Conservation (phyloP, 2,113 vertebrate species). For the Syrrhaptes paradoxus region DNA sequence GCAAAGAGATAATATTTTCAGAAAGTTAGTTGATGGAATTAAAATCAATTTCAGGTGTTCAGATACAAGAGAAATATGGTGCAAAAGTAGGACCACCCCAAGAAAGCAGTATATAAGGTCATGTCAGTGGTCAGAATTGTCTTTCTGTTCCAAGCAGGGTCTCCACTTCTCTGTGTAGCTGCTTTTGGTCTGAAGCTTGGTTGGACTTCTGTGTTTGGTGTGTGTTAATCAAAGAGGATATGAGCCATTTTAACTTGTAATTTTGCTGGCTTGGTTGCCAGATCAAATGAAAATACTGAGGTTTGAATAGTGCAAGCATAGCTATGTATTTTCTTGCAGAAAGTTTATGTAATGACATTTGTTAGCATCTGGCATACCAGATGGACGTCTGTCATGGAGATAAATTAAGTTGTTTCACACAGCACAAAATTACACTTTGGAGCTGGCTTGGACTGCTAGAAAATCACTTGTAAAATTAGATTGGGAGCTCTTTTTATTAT, state of each 20-base stretch:
- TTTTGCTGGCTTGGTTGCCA: neutral
- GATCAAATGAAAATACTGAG: neutral
- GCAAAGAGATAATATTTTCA: neutral
- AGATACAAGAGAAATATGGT: neutral
- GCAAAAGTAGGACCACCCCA: neutral
- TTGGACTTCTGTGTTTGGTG: neutral
- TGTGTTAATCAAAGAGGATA: neutral
- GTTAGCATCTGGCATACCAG: neutral
- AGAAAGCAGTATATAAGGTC: neutral
- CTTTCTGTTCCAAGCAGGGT: neutral
- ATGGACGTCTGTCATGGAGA: neutral
- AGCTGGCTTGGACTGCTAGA: neutral
- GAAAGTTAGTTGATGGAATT: neutral
- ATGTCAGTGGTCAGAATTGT: neutral
- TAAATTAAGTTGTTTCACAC: neutral
- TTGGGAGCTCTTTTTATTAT: neutral
- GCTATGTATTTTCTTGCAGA: neutral
- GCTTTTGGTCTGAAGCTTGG: neutral
- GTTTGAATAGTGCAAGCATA: neutral
- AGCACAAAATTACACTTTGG: neutral
- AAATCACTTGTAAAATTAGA: neutral
- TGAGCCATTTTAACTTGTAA: neutral
- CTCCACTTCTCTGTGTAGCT: accelerated
- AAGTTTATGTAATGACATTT: neutral
- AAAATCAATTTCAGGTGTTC: neutral